phyloP scores from a whole-genome alignment of 2,113 vertebrate species.

The Grus americana region DNA sequence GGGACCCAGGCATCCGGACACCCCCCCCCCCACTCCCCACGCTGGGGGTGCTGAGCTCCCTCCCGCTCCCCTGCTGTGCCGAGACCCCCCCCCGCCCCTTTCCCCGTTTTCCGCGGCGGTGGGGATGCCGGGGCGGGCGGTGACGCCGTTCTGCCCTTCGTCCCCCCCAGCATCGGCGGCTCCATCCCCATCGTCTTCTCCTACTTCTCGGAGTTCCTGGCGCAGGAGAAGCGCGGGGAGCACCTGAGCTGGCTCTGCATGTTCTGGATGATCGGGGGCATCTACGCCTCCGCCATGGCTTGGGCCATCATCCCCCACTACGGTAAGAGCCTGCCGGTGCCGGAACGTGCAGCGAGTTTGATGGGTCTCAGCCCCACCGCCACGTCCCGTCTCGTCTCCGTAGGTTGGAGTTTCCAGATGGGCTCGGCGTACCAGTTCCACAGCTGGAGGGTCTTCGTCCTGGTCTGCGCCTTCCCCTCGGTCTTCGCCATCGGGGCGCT shows the following conservation, averaged over 20 bases:
- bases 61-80: background rate
- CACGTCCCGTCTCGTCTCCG: fast-evolving
- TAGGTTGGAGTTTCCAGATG: slow-evolving; percentile 99
- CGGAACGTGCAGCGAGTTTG: fast-evolving
- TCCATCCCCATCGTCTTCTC: slow-evolving; percentile 98
- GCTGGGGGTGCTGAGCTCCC: background rate
- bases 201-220: slow-evolving; percentile 97
- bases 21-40: background rate
- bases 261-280: slow-evolving; percentile 99
- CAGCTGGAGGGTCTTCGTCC: slow-evolving; percentile 97
- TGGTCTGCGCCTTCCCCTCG: slow-evolving; percentile 95
- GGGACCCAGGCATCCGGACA: background rate
- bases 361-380: background rate
- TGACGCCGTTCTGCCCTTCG: background rate
- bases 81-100: too few species aligned
- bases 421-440: slow-evolving; percentile 98
- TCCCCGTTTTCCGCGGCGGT: fast-evolving
- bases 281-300: slow-evolving; percentile 97
- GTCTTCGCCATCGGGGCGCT: slow-evolving; percentile 95
- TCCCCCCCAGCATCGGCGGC: slow-evolving; percentile 85
- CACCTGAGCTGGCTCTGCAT: slow-evolving; percentile 99
- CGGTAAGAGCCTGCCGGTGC: slow-evolving; percentile 67
- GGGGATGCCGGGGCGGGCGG: fast-evolving
- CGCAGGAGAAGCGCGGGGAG: slow-evolving; percentile 96
- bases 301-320: slow-evolving; percentile 99